Conservation (phyloP, 1,140 invertebrate species). For the Bombus balteatus region DNA sequence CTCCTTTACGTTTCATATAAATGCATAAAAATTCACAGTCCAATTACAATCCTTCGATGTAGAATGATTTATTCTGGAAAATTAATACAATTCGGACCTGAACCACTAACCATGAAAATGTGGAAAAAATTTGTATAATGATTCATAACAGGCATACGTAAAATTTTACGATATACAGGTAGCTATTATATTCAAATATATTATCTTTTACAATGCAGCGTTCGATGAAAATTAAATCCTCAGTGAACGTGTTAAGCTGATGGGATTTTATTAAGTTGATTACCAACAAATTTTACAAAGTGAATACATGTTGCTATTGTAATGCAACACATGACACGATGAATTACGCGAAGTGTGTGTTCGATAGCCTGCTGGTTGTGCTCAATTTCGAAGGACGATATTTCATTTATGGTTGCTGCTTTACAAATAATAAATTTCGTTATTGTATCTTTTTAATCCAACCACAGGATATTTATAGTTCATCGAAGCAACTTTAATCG, state of each 20-base stretch:
- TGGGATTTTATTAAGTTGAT: no score
- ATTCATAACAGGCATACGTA: background rate
- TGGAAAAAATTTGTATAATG: background rate
- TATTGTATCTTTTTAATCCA: background rate
- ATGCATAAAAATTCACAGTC: background rate
- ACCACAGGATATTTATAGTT: constrained; percentile 13
- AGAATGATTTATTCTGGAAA: background rate
- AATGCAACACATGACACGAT: no score
- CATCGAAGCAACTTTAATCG: background rate
- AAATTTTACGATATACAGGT: background rate
- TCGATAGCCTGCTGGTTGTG: background rate
- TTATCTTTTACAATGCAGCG: no score
- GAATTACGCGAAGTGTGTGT: background rate
- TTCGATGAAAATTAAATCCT: no score
- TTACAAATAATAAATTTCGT: constrained; percentile 5
- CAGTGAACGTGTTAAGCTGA: no score
- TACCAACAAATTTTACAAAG: no score
- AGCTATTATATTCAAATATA: no score
- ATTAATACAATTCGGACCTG: background rate
- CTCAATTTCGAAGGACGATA: background rate
- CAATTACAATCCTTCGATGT: background rate
- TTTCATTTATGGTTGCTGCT: background rate
- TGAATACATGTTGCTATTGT: no score
- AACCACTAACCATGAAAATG: background rate
- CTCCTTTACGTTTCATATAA: background rate